These are phyloP conservation scores for Haemorhous mexicanus DNA, from an alignment of 2,113 vertebrate genomes.

Conservation along the genomic window DNA sequence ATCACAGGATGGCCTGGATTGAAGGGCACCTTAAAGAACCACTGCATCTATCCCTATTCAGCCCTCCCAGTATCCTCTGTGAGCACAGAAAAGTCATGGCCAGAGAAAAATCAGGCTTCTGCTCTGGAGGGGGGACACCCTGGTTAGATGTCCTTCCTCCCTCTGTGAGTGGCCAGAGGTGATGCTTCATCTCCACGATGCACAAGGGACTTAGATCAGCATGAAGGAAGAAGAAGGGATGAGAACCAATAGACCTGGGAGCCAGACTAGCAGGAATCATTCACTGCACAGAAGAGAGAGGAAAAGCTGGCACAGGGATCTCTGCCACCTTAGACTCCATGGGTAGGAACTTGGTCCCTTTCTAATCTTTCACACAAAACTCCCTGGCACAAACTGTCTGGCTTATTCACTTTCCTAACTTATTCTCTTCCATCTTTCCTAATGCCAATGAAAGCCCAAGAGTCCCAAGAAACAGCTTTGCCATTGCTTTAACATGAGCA, in stretches of 20 bases:
- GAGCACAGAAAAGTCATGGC: not conserved
- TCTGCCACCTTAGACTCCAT: not conserved
- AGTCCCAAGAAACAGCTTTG: not conserved
- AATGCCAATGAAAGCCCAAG: not conserved
- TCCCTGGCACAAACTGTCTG: not conserved
- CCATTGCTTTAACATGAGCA: constrained; percentile 7
- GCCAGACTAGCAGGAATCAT: not conserved
- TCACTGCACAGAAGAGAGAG: not conserved
- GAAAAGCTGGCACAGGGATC: not conserved
- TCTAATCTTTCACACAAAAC: not conserved
- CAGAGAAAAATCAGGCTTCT: not conserved
- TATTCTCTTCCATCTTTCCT: not conserved
- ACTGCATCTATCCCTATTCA: not conserved
- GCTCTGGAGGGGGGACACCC: not conserved
- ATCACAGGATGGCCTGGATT: not conserved
- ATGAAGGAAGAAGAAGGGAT: not conserved
- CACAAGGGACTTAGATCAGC: not conserved
- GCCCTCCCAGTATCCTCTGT: not conserved
- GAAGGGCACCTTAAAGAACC: not conserved
- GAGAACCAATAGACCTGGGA: not conserved
- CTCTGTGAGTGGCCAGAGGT: not conserved
- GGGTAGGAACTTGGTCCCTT: not conserved
- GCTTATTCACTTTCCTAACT: not conserved
- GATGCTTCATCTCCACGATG: fast-evolving
- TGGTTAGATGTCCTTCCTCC: not conserved